A percentile compares a stretch with the other conserved stretches of the same genome.
Conservation (phyloP, 2,113 vertebrate species). For the Lates calcarifer region DNA sequence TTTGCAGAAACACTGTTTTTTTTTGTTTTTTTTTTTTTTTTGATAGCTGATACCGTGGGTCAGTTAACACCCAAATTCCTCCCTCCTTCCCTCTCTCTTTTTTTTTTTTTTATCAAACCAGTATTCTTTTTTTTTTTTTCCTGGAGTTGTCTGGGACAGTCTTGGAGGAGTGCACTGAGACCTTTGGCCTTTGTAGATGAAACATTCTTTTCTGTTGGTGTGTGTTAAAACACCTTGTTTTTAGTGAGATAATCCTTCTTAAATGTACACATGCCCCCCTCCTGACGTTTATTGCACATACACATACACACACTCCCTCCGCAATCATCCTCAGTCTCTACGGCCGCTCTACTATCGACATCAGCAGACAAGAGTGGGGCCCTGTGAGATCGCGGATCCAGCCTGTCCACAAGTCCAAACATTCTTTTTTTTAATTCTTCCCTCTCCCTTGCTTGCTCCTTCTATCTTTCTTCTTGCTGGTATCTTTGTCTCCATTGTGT, state of each 20-base stretch:
- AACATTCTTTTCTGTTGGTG: conserved; percentile 55
- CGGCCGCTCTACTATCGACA: conserved; percentile 74
- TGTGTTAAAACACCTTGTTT: conserved; percentile 70
- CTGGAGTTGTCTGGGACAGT: conserved; percentile 43
- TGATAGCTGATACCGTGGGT: conserved; percentile 42
- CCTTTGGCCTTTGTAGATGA: conserved; percentile 75
- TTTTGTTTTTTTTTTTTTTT: conserved; percentile 29
- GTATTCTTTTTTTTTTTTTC: conserved; percentile 14
- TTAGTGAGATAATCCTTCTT: conserved; percentile 71
- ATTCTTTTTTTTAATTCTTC: conserved; percentile 65
- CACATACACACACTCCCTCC: conserved; percentile 35
- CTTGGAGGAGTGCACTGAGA: conserved; percentile 49
- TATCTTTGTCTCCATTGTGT: conserved; percentile 64
- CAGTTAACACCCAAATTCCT: conserved; percentile 36
- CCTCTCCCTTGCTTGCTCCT: conserved; percentile 34
- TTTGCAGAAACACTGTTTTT: conserved; percentile 42
- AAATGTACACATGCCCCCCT: conserved; percentile 47
- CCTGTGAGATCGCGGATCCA: conserved; percentile 73
- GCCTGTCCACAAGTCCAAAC: conserved; percentile 77
- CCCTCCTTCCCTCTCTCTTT: not conserved
- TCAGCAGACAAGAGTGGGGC: conserved; percentile 69
- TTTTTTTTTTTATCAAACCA: conserved; percentile 25
- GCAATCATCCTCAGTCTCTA: conserved; percentile 40
- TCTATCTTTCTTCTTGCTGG: conserved; percentile 42
- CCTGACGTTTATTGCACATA: conserved; percentile 55